Percentiles rank a stretch among this genome's conserved stretches.
Evolutionary conservation across 2,113 vertebrate species (phyloP).

Genomic region (Pteronura brasiliensis): DNA sequence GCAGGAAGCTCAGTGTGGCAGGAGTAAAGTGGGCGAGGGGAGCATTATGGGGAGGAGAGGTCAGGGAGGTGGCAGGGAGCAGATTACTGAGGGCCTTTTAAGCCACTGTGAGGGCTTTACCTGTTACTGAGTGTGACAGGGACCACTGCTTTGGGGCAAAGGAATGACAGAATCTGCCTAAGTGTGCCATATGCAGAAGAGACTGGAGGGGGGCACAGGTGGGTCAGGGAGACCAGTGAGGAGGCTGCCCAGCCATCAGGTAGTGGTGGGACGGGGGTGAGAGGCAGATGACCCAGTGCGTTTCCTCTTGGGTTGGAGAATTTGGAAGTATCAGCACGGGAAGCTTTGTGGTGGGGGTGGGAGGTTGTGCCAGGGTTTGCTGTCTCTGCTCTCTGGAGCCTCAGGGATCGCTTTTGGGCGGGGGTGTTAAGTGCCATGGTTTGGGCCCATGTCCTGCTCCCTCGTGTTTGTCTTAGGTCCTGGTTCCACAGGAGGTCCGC

Average conservation of each 20-base stretch:
- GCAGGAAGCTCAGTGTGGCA: neutral
- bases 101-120: neutral
- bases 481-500: rapidly evolving
- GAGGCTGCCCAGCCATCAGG: neutral
- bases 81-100: neutral
- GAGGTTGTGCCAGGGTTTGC: neutral
- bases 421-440: neutral
- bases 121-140: neutral
- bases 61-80: no score
- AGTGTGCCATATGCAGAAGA: no score
- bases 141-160: neutral
- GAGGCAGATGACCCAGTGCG: neutral
- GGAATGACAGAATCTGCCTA: rapidly evolving
- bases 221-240: neutral
- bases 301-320: neutral
- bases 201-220: rapidly evolving
- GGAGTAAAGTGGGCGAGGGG: neutral
- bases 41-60: neutral
- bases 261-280: rapidly evolving
- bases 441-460: neutral
- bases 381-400: neutral
- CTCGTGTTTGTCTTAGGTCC: neutral
- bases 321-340: neutral
- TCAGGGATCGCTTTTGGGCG: neutral
- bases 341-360: no score